phyloP scores from a whole-genome alignment of 2,888 invertebrate genomes.

The Diplolepis rosae region DNA sequence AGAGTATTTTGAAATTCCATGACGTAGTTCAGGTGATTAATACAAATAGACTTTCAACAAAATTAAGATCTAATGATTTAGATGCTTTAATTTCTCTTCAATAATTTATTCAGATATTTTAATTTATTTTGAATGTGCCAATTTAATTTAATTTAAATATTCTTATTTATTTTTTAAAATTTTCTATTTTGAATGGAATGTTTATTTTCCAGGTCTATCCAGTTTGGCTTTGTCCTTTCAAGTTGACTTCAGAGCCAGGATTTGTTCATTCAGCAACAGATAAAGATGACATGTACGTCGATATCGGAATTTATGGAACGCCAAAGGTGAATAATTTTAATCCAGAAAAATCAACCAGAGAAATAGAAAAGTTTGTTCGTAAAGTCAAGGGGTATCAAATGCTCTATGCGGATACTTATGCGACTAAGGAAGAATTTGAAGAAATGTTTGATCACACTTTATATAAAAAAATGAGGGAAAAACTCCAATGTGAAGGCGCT shows the following conservation, averaged over 20 bases:
- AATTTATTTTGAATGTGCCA: too few relatives aligned
- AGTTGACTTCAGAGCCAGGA: constrained; percentile 81
- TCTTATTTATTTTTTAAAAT: background rate
- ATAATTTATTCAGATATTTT: background rate
- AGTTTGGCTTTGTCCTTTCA: constrained; percentile 89
- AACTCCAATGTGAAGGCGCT: constrained; percentile 80
- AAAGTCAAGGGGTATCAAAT: constrained; percentile 85
- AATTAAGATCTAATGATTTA: too few relatives aligned
- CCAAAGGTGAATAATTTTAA: constrained; percentile 80
- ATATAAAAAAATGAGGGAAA: constrained; percentile 80
- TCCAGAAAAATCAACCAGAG: constrained; percentile 79
- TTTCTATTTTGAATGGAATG: too few relatives aligned
- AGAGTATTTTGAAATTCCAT: constrained; percentile 80
- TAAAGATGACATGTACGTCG: constrained; percentile 80
- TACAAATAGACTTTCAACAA: too few relatives aligned
- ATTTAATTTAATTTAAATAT: background rate
- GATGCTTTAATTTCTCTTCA: too few relatives aligned
- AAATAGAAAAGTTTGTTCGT: constrained; percentile 83
- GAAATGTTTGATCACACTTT: constrained; percentile 87
- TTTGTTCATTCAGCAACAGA: constrained; percentile 78
- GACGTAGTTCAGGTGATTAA: constrained; percentile 80
- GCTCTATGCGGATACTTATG: constrained; percentile 89
- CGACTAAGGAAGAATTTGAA: constrained; percentile 83
- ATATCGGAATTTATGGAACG: constrained; percentile 88
- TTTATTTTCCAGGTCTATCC: constrained; percentile 80